A percentile compares a stretch with the other conserved stretches of the same genome.
These are phyloP conservation scores for Eleginops maclovinus DNA, from an alignment of 2,113 vertebrate genomes.

Conservation along the genomic window DNA sequence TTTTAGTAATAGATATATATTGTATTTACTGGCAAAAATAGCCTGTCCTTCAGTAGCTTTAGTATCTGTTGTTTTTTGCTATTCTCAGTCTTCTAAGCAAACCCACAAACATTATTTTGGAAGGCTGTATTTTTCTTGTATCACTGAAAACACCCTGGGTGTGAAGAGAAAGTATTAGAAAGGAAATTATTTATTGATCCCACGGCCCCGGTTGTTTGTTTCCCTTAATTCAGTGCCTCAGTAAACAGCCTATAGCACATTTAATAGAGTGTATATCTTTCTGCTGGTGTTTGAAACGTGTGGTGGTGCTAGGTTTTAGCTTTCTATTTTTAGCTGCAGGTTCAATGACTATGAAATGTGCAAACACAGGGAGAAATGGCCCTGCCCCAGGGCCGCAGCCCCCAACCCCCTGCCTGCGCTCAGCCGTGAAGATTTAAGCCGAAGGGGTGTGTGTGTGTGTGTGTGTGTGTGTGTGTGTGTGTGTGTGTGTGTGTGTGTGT, in stretches of 20 bases:
- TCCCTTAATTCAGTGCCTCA: conserved; percentile 58
- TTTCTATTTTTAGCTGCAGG: conserved; percentile 81
- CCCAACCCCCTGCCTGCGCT: conserved; percentile 58
- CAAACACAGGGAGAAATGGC: conserved; percentile 78
- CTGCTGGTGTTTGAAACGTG: conserved; percentile 38
- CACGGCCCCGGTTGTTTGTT: conserved; percentile 62
- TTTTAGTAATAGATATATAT: conserved; percentile 4
- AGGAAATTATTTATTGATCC: conserved; percentile 80
- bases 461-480: conserved; percentile 20
- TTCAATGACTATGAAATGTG: conserved; percentile 82
- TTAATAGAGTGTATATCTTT: conserved; percentile 67
- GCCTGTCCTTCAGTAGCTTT: not conserved
- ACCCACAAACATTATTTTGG: conserved; percentile 21
- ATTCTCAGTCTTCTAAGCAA: not conserved
- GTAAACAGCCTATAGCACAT: conserved; percentile 62
- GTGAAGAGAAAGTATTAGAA: conserved; percentile 63
- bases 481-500: conserved; percentile 12
- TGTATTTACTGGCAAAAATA: not conserved
- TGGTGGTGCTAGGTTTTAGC: conserved; percentile 41
- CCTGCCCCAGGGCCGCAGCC: conserved; percentile 67
- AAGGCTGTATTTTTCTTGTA: conserved; percentile 44
- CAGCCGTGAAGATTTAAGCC: conserved; percentile 69
- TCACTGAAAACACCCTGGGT: conserved; percentile 37
- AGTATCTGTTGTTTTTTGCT: not conserved
- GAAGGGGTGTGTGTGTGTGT: conserved; percentile 30